phyloP scores from a whole-genome alignment of 2,113 vertebrate species.

The Gymnogyps californianus region DNA sequence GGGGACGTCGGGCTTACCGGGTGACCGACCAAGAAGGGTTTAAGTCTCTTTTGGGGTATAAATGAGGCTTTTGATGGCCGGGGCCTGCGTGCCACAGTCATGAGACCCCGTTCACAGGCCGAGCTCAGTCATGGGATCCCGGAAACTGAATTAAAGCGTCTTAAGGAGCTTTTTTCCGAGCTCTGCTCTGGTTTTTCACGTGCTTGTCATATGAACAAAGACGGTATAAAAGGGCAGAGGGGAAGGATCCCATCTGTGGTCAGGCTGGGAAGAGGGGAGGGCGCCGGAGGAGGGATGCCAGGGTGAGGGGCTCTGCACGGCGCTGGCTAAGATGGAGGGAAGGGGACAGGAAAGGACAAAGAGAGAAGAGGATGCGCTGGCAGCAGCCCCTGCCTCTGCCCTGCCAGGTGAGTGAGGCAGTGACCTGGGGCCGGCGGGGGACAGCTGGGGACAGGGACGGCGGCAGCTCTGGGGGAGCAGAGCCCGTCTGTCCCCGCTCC shows the following conservation, averaged over 20 bases:
- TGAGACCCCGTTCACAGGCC: constrained; percentile 39
- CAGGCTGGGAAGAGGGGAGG: not conserved
- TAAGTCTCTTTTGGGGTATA: constrained; percentile 24
- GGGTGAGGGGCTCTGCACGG: not conserved
- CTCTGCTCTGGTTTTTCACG: constrained; percentile 45
- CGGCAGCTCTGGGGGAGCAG: not conserved
- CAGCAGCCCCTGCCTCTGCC: not conserved
- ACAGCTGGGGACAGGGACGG: not conserved
- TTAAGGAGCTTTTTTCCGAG: constrained; percentile 59
- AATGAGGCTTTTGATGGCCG: constrained; percentile 49
- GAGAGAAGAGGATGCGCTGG: not conserved
- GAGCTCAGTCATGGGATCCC: constrained; percentile 60
- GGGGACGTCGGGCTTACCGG: accelerated
- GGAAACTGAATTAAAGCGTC: constrained; percentile 48
- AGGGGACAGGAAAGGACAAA: not conserved
- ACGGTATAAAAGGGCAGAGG: constrained; percentile 44
- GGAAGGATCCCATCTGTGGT: not conserved
- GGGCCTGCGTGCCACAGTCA: constrained; percentile 14
- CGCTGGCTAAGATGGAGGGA: not conserved
- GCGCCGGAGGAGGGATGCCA: accelerated
- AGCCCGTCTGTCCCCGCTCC: not conserved
- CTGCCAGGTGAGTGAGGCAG: not conserved
- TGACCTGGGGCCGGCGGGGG: not conserved
- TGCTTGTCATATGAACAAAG: constrained; percentile 60
- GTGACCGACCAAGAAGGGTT: not conserved